These are phyloP conservation scores for Augochlorella aurata DNA, from an alignment of 2,888 invertebrate species.

Conservation along the genomic window DNA sequence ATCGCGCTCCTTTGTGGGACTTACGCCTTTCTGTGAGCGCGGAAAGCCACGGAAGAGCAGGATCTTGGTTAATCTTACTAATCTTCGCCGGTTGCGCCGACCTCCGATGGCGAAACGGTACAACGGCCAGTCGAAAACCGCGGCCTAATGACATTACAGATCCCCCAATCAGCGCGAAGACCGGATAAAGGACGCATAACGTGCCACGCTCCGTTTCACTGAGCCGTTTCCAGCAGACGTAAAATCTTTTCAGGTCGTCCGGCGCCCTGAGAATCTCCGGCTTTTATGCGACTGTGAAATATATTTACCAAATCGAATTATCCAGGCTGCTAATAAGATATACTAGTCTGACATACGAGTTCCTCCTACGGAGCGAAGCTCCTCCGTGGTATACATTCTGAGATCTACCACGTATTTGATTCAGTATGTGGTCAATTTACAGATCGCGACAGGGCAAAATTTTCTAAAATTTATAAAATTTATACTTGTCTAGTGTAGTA, in stretches of 20 bases:
- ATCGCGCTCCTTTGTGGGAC: conserved; percentile 54
- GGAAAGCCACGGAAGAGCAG: conserved; percentile 53
- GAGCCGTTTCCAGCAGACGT: conserved; percentile 4
- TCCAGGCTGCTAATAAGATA: no score
- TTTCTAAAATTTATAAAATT: no score
- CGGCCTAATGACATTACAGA: conserved; percentile 66
- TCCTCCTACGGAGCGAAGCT: no score
- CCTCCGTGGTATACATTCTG: no score
- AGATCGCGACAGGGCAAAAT: no score
- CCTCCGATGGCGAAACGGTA: conserved; percentile 42
- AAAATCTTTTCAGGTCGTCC: conserved; percentile 24
- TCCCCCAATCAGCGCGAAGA: conserved; percentile 62
- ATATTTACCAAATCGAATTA: no score
- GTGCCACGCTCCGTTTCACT: conserved; percentile 39
- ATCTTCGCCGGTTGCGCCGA: conserved; percentile 68
- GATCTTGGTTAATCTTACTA: conserved; percentile 73
- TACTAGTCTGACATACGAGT: no score
- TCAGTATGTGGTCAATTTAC: no score
- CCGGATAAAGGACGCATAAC: conserved; percentile 48
- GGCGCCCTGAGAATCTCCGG: neutral
- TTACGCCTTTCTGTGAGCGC: conserved; percentile 39
- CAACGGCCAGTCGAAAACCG: conserved; percentile 59
- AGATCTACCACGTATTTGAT: no score
- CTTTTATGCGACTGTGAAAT: neutral
- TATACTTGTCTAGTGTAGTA: no score